A percentile compares a stretch with the other conserved stretches of the same genome.
phyloP scores from a whole-genome alignment of 2,888 invertebrate genomes.

The Gasteruption jaculator region DNA sequence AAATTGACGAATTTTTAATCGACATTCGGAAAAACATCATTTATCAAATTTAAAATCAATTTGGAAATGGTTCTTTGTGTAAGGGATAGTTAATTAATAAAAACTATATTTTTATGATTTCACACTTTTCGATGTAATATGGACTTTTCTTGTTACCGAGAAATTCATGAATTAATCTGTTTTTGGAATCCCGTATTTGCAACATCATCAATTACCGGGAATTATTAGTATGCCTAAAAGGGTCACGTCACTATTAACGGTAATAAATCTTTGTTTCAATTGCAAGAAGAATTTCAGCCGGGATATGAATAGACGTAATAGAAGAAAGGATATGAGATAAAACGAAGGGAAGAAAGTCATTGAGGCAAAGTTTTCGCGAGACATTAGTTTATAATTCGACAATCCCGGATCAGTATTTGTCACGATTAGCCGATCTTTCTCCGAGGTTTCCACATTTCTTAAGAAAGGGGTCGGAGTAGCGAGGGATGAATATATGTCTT shows the following conservation, averaged over 20 bases:
- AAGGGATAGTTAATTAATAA: conserved; percentile 4
- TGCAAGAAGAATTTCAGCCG: conserved; percentile 11
- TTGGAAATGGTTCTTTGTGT: too few relatives aligned
- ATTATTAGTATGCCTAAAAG: conserved; percentile 15
- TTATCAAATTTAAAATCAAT: too few relatives aligned
- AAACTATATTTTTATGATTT: conserved; percentile 4
- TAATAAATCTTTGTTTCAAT: conserved; percentile 13
- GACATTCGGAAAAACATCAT: too few relatives aligned
- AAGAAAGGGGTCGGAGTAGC: conserved; percentile 18
- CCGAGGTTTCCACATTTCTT: conserved; percentile 14
- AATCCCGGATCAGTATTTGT: conserved; percentile 50
- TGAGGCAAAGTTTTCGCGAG: conserved; percentile 39
- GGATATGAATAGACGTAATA: conserved; percentile 22
- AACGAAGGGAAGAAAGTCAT: conserved; percentile 35
- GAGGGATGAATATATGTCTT: conserved; percentile 24
- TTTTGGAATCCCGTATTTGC: conserved; percentile 15
- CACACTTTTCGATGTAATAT: neutral
- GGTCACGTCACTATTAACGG: too few relatives aligned
- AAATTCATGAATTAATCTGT: conserved; percentile 8
- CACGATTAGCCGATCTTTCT: conserved; percentile 46
- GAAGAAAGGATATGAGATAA: conserved; percentile 19
- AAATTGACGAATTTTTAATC: too few relatives aligned
- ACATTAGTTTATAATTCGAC: conserved; percentile 50
- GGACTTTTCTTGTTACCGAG: neutral
- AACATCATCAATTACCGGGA: conserved; percentile 19